phyloP scores from a whole-genome alignment of 2,113 vertebrate species.

The Manacus vitellinus region DNA sequence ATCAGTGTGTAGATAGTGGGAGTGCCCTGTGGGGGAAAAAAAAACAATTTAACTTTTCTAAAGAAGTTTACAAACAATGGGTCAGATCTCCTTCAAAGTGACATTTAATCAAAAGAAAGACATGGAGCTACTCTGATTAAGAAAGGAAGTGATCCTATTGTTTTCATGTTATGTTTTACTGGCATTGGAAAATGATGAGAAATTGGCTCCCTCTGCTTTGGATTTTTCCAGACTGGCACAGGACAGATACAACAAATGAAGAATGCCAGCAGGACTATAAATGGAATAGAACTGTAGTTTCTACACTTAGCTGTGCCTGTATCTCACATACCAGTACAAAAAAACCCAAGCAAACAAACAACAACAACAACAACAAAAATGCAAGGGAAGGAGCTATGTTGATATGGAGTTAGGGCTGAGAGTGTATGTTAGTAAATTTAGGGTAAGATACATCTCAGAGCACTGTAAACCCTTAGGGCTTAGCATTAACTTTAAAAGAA shows the following conservation, averaged over 20 bases:
- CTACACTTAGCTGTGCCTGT: neutral
- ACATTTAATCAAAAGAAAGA: neutral
- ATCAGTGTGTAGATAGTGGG: neutral
- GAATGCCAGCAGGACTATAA: neutral
- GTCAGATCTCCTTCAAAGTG: neutral
- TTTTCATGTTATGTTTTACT: slow-evolving; percentile 16
- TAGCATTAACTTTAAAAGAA: neutral
- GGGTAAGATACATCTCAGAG: neutral
- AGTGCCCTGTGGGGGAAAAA: neutral
- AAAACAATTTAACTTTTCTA: neutral
- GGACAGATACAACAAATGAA: neutral
- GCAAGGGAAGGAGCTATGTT: neutral
- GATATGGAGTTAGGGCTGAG: neutral
- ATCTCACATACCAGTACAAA: neutral
- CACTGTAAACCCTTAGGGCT: neutral
- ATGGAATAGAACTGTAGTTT: neutral
- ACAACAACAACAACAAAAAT: neutral
- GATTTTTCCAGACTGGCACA: slow-evolving; percentile 35
- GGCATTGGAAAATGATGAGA: neutral
- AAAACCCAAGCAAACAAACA: neutral
- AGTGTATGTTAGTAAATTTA: neutral
- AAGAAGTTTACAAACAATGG: slow-evolving; percentile 11
- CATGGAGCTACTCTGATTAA: neutral
- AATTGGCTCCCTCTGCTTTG: neutral
- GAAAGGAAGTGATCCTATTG: neutral